Conservation (phyloP, 2,888 invertebrate genomes). For the Xylocampa areola region DNA sequence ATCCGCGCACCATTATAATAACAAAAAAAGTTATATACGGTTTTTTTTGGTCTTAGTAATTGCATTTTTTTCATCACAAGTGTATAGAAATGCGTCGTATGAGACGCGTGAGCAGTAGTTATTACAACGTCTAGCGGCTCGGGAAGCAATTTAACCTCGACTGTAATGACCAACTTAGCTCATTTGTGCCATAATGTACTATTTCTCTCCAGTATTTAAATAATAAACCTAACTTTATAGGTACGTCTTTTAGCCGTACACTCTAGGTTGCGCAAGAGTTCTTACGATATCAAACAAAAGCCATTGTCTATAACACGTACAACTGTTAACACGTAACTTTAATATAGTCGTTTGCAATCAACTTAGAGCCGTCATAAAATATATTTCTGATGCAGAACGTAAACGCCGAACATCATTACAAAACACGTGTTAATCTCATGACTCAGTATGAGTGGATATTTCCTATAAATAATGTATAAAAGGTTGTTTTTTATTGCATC, state of each 20-base stretch:
- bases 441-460: slow-evolving; percentile 39
- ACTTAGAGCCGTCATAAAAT: slow-evolving; percentile 21
- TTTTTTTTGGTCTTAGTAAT: no score
- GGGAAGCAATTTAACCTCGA: no score
- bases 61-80: no score
- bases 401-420: slow-evolving; percentile 6
- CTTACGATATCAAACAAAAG: slow-evolving; percentile 33
- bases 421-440: slow-evolving; percentile 20
- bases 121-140: no score
- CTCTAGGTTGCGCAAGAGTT: slow-evolving; percentile 25
- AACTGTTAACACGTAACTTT: not conserved
- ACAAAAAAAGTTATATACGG: no score
- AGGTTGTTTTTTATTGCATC: slow-evolving; percentile 9
- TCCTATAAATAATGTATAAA: slow-evolving; percentile 28
- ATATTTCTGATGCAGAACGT: slow-evolving; percentile 20
- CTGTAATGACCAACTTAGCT: no score
- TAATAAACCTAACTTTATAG: not conserved
- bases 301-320: slow-evolving; percentile 31
- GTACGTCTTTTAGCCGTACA: not conserved
- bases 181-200: no score
- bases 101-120: no score
- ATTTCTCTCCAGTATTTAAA: no score
- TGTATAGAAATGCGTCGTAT: no score
- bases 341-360: slow-evolving; percentile 39
- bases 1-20: no score